Percentiles rank a stretch among this genome's conserved stretches.
Evolutionary conservation across 1,140 invertebrate genomes (phyloP).

Genomic region (Physella acuta): DNA sequence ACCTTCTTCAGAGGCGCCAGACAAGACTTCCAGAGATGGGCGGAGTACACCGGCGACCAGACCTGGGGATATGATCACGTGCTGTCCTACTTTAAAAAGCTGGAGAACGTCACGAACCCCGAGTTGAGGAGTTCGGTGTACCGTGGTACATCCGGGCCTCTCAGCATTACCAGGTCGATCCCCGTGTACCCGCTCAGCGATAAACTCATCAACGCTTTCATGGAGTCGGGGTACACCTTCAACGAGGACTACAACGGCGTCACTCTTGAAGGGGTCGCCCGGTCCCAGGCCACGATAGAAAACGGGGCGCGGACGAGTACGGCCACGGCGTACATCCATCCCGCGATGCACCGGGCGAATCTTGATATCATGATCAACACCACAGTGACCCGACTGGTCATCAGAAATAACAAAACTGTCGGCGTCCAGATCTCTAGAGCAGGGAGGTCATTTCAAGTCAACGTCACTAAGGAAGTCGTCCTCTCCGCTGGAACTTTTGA

Average conservation of each 20-base stretch:
- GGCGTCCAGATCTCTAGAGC: slow-evolving; percentile 54
- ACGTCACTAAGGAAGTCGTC: slow-evolving; percentile 79
- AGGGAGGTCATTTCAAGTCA: slow-evolving; percentile 63
- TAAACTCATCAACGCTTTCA: neutral
- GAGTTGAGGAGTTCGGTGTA: slow-evolving; percentile 6
- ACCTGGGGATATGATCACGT: slow-evolving; percentile 87
- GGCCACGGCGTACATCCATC: slow-evolving; percentile 39
- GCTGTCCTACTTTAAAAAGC: slow-evolving; percentile 88
- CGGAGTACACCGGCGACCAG: slow-evolving; percentile 74
- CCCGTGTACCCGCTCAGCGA: neutral
- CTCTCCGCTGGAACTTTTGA: slow-evolving; percentile 78
- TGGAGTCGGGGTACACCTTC: slow-evolving; percentile 1
- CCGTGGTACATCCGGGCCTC: neutral
- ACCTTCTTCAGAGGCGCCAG: slow-evolving; percentile 73
- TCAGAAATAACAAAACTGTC: slow-evolving; percentile 36
- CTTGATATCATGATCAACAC: slow-evolving; percentile 39
- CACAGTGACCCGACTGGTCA: slow-evolving; percentile 51
- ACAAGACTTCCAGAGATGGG: slow-evolving; percentile 90
- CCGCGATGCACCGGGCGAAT: slow-evolving; percentile 37
- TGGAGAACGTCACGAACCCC: slow-evolving; percentile 66
- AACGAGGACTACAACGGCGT: slow-evolving; percentile 5
- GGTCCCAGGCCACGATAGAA: slow-evolving; percentile 85
- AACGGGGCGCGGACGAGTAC: slow-evolving; percentile 72
- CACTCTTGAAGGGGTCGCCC: slow-evolving; percentile 64
- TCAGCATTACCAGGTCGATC: neutral